Evolutionary conservation across 2,797 vertebrate genomes (phyloP).

Genomic region (Esox lucius): DNA sequence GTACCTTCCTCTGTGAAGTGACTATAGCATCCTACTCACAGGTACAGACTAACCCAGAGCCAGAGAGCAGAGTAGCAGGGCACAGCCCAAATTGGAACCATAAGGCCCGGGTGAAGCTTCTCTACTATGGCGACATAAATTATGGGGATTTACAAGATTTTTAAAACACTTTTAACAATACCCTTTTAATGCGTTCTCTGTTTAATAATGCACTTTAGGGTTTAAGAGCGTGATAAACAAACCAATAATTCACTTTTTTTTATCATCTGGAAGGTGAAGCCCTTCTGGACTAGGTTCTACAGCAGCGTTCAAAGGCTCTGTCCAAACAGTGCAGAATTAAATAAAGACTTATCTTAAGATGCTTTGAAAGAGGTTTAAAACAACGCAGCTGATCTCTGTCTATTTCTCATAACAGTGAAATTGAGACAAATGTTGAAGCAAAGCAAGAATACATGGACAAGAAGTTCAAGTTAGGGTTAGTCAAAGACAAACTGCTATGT

Average conservation of each 20-base stretch:
- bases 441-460: not conserved
- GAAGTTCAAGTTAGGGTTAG: not conserved
- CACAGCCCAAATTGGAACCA: conserved; percentile 88
- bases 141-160: conserved; percentile 97
- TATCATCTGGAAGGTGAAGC: conserved; percentile 81
- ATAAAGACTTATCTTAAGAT: conserved; percentile 67
- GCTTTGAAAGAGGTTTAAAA: conserved; percentile 65
- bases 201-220: conserved; percentile 92
- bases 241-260: conserved; percentile 89
- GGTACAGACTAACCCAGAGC: conserved; percentile 71
- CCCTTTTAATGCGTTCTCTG: conserved; percentile 87
- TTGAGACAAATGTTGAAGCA: conserved; percentile 24
- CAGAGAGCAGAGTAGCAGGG: conserved; percentile 54
- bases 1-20: not conserved
- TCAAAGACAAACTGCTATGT: not conserved
- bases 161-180: conserved; percentile 98
- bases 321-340: conserved; percentile 50
- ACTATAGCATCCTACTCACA: conserved; percentile 60
- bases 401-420: conserved; percentile 40
- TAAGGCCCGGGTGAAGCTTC: conserved; percentile 82
- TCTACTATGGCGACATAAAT: conserved; percentile 89
- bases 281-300: conserved; percentile 75
- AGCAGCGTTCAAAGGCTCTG: conserved; percentile 75
- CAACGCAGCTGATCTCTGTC: conserved; percentile 53
- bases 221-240: conserved; percentile 94